phyloP scores from a whole-genome alignment of 1,140 invertebrate species.

The Nebria ingens region DNA sequence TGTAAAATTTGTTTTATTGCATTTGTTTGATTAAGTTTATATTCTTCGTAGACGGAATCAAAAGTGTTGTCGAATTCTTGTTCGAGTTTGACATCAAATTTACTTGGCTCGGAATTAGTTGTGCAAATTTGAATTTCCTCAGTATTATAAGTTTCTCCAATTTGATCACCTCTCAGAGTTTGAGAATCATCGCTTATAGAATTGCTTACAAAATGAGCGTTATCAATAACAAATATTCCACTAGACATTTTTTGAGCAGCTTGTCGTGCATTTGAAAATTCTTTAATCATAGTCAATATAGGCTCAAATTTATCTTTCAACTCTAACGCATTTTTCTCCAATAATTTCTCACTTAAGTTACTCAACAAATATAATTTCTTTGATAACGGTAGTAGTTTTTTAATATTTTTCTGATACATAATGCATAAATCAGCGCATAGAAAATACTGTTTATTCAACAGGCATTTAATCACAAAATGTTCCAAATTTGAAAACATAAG shows the following conservation, averaged over 20 bases:
- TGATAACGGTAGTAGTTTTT: conserved; percentile 19
- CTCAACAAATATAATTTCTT: conserved; percentile 24
- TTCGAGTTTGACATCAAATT: too few relatives aligned
- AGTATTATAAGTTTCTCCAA: neutral
- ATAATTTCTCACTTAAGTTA: conserved; percentile 24
- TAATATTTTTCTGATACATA: conserved; percentile 21
- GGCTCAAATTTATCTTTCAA: conserved; percentile 19
- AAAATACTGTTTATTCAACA: conserved; percentile 27
- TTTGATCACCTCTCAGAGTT: neutral
- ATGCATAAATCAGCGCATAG: conserved; percentile 28
- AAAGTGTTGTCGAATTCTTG: conserved; percentile 3
- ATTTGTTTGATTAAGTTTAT: conserved; percentile 10
- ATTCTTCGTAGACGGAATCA: neutral
- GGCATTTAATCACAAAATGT: conserved; percentile 22
- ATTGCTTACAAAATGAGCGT: conserved; percentile 15
- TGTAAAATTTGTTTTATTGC: conserved; percentile 16
- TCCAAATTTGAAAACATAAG: conserved; percentile 26
- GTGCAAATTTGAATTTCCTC: conserved; percentile 7
- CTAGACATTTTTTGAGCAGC: conserved; percentile 17
- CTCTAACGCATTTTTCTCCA: conserved; percentile 12
- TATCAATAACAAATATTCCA: conserved; percentile 25
- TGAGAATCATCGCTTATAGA: conserved; percentile 2
- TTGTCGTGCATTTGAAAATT: conserved; percentile 13
- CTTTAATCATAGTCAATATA: conserved; percentile 23
- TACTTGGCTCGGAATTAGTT: neutral